Evolutionary conservation across 2,797 vertebrate species (phyloP).

Genomic region (Astyanax mexicanus): DNA sequence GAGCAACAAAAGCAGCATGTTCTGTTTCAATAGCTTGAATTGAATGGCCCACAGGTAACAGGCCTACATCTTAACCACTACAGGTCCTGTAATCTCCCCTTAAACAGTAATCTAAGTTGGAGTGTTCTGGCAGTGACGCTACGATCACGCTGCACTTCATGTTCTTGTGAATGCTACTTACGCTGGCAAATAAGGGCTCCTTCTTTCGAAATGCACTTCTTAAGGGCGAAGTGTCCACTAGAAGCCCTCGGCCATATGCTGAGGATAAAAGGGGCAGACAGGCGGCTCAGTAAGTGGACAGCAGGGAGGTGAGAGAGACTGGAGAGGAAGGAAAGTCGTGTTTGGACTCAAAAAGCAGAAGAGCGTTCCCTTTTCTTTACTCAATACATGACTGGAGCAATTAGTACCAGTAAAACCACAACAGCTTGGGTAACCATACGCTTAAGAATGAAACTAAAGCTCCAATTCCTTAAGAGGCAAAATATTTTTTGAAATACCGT

Average conservation of each 20-base stretch:
- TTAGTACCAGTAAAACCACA: constrained; percentile 2
- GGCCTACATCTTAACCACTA: too few relatives aligned
- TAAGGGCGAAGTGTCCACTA: constrained; percentile 5
- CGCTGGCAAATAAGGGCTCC: not conserved
- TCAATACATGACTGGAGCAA: not conserved
- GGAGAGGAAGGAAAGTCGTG: constrained; percentile 12
- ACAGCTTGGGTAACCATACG: not conserved
- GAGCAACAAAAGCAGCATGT: too few relatives aligned
- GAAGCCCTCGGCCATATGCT: not conserved
- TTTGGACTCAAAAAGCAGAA: constrained; percentile 24
- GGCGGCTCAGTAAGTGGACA: constrained; percentile 21
- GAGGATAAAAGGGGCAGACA: not conserved
- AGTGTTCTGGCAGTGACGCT: too few relatives aligned
- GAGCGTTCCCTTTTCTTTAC: constrained; percentile 24
- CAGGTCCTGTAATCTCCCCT: too few relatives aligned
- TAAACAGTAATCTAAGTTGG: too few relatives aligned
- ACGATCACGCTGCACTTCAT: not conserved
- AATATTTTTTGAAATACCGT: too few relatives aligned
- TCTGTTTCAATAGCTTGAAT: too few relatives aligned
- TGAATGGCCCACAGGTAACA: too few relatives aligned
- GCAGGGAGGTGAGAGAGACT: constrained; percentile 20
- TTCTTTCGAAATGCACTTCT: not conserved
- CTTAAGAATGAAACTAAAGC: not conserved
- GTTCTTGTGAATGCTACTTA: not conserved
- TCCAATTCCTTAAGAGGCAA: not conserved